phyloP scores from a whole-genome alignment of 2,797 vertebrate genomes.

The Urocyon cinereoargenteus region DNA sequence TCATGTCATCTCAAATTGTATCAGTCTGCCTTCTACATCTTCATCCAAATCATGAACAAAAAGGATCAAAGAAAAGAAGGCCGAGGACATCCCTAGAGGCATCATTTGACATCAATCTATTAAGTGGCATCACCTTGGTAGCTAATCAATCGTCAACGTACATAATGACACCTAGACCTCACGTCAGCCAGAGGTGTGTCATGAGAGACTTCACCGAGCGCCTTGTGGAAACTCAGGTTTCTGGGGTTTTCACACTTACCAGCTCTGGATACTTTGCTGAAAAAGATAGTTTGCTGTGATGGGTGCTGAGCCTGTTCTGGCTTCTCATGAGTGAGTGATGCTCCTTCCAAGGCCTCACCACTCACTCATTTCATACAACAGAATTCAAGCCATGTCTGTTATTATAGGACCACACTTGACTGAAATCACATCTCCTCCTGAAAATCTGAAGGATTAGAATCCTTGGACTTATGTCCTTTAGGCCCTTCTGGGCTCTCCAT shows the following conservation, averaged over 20 bases:
- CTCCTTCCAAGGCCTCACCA: not conserved
- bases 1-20: conserved; percentile 12
- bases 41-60: not conserved
- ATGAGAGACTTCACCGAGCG: not conserved
- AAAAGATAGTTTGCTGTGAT: not conserved
- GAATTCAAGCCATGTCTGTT: not conserved
- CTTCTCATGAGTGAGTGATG: not conserved
- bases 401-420: not conserved
- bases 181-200: not conserved
- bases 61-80: conserved; percentile 9
- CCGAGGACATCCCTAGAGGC: not conserved
- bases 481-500: not conserved
- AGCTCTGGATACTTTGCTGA: not conserved
- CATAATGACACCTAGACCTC: not conserved
- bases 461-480: not conserved
- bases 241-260: not conserved
- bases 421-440: not conserved
- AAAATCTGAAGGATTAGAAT: conserved; percentile 6
- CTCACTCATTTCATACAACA: not conserved
- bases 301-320: not conserved
- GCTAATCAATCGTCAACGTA: not conserved
- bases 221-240: not conserved
- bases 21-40: not conserved
- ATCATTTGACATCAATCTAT: not conserved
- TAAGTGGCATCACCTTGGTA: not conserved